Percentiles rank a stretch among this genome's conserved stretches.
phyloP scores from a whole-genome alignment of 2,113 vertebrate genomes.

The Calonectris borealis region DNA sequence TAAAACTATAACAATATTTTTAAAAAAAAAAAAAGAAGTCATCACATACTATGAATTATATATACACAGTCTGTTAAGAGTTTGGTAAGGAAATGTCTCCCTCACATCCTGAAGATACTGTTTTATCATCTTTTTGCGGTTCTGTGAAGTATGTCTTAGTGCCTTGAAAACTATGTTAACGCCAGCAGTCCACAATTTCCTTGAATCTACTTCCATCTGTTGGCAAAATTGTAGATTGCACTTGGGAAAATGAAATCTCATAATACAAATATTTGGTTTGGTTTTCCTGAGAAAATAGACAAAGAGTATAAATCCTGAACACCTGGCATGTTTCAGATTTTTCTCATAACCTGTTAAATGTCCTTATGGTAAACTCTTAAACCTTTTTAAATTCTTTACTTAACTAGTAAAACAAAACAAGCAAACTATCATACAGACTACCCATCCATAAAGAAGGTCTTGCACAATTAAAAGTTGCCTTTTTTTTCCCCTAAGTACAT shows the following conservation, averaged over 20 bases:
- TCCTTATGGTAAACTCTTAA: not conserved
- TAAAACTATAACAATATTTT: not conserved
- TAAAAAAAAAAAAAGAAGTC: not conserved
- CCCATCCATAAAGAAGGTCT: not conserved
- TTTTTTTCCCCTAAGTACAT: not conserved
- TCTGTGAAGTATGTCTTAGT: not conserved
- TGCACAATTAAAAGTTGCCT: not conserved
- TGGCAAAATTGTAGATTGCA: not conserved
- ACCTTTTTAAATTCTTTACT: not conserved
- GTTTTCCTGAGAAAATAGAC: not conserved
- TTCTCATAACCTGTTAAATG: not conserved
- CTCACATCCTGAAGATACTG: not conserved
- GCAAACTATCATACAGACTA: not conserved
- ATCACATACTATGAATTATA: not conserved
- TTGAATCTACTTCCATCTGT: slow-evolving; percentile 62
- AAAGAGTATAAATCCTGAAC: not conserved
- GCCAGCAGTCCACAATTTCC: not conserved
- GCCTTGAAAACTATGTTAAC: rapidly evolving
- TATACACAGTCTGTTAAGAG: not conserved
- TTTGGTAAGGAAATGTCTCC: not conserved
- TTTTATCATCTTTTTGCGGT: not conserved
- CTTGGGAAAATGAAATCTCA: not conserved
- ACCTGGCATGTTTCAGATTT: not conserved
- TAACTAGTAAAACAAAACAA: not conserved
- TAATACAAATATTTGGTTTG: not conserved